A percentile compares a stretch with the other conserved stretches of the same genome.
Evolutionary conservation across 2,797 vertebrate genomes (phyloP).

Genomic region (Phrynocephalus vlangalii): DNA sequence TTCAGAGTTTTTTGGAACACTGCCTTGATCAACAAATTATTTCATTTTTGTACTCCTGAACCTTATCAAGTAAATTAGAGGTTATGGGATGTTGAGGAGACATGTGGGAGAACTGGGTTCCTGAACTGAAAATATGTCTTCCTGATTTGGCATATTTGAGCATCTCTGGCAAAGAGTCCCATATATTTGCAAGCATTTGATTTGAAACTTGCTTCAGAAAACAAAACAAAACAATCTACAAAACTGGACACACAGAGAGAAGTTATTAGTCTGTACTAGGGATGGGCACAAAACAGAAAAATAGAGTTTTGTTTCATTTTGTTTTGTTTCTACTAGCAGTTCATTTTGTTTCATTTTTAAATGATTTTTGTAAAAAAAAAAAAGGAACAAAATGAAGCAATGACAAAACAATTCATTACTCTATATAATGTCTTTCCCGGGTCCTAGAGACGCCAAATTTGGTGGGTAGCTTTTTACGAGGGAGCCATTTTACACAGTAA

Average conservation of each 20-base stretch:
- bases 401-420: too few relatives aligned
- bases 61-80: constrained; percentile 15
- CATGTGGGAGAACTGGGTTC: constrained; percentile 30
- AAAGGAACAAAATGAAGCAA: too few relatives aligned
- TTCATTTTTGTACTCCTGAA: constrained; percentile 42
- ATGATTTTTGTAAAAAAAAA: too few relatives aligned
- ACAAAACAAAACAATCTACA: neutral
- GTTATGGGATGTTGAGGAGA: constrained; percentile 39
- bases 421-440: too few relatives aligned
- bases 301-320: too few relatives aligned
- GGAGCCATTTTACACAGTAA: too few relatives aligned
- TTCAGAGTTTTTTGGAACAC: neutral
- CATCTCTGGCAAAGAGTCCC: neutral
- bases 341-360: too few relatives aligned
- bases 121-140: constrained; percentile 44
- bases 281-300: too few relatives aligned
- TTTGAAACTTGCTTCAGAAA: neutral
- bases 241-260: constrained; percentile 28
- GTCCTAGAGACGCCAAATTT: too few relatives aligned
- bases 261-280: constrained; percentile 4
- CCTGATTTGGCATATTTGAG: constrained; percentile 44
- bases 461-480: too few relatives aligned
- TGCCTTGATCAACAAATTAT: neutral
- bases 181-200: constrained; percentile 7
- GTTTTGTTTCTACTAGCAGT: too few relatives aligned